Percentiles rank a stretch among this genome's conserved stretches.
phyloP scores from a whole-genome alignment of 37 sponge, comb jelly and placozoan genomes.

The Geodia barretti region DNA sequence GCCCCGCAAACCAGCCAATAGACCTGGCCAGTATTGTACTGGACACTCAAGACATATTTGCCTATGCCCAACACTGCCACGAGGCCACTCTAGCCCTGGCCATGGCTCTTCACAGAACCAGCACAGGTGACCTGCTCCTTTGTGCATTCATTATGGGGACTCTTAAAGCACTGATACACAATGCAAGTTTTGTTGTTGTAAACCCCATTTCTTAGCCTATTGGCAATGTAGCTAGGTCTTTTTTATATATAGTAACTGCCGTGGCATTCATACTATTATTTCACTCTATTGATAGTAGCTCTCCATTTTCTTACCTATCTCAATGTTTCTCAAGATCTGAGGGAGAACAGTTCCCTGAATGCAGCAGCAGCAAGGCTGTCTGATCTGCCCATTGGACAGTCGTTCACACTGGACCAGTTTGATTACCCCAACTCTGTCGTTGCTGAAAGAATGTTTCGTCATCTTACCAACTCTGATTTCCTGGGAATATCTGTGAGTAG shows the following conservation, averaged over 20 bases:
- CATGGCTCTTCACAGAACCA: not conserved
- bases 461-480: not conserved
- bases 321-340: not conserved
- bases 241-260: too few species aligned
- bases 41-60: not conserved
- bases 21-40: not conserved
- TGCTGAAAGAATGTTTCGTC: not conserved
- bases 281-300: too few species aligned
- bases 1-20: not conserved
- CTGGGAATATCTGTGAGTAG: constrained; percentile 10
- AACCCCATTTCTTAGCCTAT: not conserved
- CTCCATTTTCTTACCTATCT: too few species aligned
- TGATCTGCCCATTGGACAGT: not conserved
- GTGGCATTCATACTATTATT: too few species aligned
- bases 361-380: not conserved
- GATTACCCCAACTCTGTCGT: not conserved
- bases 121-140: not conserved
- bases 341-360: not conserved
- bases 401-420: not conserved
- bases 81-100: not conserved
- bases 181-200: too few species aligned
- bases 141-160: too few species aligned
- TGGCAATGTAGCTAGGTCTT: not conserved
- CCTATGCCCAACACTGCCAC: not conserved
- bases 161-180: too few species aligned